phyloP scores from a whole-genome alignment of 92 coral and sea anemone species.

The Epizoanthus stellaris region DNA sequence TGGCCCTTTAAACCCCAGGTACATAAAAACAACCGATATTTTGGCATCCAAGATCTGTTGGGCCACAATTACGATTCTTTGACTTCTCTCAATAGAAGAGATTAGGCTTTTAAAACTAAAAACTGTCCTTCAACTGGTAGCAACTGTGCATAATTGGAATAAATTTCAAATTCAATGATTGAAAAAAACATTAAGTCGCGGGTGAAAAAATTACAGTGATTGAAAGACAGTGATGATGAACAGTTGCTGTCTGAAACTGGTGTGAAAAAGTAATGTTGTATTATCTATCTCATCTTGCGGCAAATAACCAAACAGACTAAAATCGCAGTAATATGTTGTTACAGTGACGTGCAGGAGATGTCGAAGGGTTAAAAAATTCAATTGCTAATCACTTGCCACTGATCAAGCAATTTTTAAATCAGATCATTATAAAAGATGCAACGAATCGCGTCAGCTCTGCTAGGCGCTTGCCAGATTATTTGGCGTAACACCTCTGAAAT shows the following conservation, averaged over 20 bases:
- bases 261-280: not conserved
- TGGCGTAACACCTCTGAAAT: not conserved
- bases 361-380: not conserved
- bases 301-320: slow-evolving; percentile 6
- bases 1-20: slow-evolving; percentile 34
- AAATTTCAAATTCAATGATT: not conserved
- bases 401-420: slow-evolving; percentile 12
- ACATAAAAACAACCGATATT: not conserved
- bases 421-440: slow-evolving; percentile 17
- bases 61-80: not conserved
- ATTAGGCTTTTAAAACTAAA: not conserved
- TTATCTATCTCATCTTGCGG: not conserved
- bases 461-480: no score
- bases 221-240: not conserved
- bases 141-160: not conserved
- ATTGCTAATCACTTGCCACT: not conserved
- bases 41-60: slow-evolving; percentile 17
- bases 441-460: not conserved
- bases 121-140: not conserved
- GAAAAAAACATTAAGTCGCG: not conserved
- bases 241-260: not conserved
- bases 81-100: not conserved
- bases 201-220: not conserved
- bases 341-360: not conserved
- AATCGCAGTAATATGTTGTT: not conserved